Evolutionary conservation across 2,113 vertebrate genomes (phyloP), one percentile per base, ranked within the genome.

Genomic region (Aspidoscelis tigris): DNA sequence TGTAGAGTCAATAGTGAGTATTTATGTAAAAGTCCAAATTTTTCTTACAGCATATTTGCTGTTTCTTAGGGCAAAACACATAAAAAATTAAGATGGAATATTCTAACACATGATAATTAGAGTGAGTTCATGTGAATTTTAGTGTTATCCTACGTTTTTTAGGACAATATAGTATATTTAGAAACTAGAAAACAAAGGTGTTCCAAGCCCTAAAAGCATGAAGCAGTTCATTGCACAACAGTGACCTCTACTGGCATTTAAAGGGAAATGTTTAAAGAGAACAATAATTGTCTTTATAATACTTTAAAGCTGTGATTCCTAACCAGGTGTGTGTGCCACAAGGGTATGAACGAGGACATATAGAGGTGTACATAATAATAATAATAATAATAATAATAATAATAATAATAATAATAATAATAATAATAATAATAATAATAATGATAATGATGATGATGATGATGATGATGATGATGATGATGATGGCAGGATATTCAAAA

Each of bases 91-190:
- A 78, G 22, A 77, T 70, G 44, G 76, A 77, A n/a, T 64, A 12
- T 41, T 68, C 73, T 64, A 68, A 47, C 21, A 53, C 69, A 9
- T 55, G 14, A 41, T 4, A 9, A 44, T 12, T 83, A 14, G 12
- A 10, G 2, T 26, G 5, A 77, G 14, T 43, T 12, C 21, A 26
- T 79, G 41, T 41, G 5, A 12, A 24, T 43, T 6, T 78, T 7
- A 16, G 21, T 64, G 41, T 61, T 9, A 50, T 83, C 4, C 7
- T 1, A 58, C 44, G 5, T 14, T 58, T 77, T 80, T 39, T 55
- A 21, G n/a, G 26, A 21, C 39, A 77, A 2, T 0, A 43, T 53
- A 7, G 0, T 61, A 74, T 79, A 2, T 9, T 5, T 0, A 1
- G 24, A 20, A n/a, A 58, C 0, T 70, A 65, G 7, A 1, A 43